Base-by-base conservation (phyloP, 1,140 invertebrate genomes). In the Cylas formicarius region DNA sequence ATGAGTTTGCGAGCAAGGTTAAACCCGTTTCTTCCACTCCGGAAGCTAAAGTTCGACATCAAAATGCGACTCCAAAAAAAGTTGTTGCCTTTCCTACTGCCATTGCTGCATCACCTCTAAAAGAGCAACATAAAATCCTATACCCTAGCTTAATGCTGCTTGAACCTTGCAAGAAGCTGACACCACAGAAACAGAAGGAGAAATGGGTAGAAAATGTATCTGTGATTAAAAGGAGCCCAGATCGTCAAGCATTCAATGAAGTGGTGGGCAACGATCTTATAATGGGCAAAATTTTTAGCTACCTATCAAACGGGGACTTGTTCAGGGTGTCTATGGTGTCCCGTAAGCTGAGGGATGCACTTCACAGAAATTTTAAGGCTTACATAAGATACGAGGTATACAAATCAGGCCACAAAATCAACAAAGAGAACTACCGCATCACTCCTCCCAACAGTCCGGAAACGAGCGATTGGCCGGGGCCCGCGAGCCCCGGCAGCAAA, bases 371-470 rank as follows among this genome's bases (percentile, higher is more conserved):
- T 41, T n/a, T 29, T 3, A 46, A 48, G n/a, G 52, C 54, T 23
- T 41, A 34, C 20, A 20, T 9, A 14, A 49, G 46, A 39, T 49
- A 41, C 35, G 4, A 32, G 9, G 9, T 29, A 9, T 58, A 40
- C 27, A 48, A 31, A 21, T 36, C 46, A 14, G 27, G 7, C 29
- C 48, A 58, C 41, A 51, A 50, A 27, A 39, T 44, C 11, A 55
- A 57, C 41, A 61, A 61, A 26, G 58, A 61, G 31, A 61, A 61
- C 50, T 57, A 58, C 43, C 40, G 46, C 28, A 53, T 52, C 20
- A 57, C 57, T 16, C 53, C 54, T 7, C 53, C 57, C 0, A 50
- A 28, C 20, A 55, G 48, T 21, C 55, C 57, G 3, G 50, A 55
- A 13, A 48, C 46, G 31, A 43, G 20, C 44, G 44, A 29, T 52